phyloP scores from a whole-genome alignment of 2,888 invertebrate genomes.

The Anthrax anthrax region DNA sequence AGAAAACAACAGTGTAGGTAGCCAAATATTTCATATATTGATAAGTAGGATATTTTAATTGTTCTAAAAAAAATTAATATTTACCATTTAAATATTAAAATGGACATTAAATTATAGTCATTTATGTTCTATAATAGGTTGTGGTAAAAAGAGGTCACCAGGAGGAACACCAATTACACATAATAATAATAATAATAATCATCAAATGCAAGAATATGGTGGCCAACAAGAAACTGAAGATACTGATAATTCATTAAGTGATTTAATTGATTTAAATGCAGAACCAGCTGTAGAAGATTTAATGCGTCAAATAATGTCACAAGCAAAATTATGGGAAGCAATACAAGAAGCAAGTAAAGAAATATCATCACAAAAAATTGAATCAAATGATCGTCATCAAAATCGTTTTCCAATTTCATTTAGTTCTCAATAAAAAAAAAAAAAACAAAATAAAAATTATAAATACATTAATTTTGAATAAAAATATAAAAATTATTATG shows the following conservation, averaged over 20 bases:
- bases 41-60: not conserved
- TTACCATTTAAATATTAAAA: too few species aligned
- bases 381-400: not conserved
- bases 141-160: slow-evolving; percentile 58
- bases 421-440: slow-evolving; percentile 6
- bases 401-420: slow-evolving; percentile 8
- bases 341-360: slow-evolving; percentile 64
- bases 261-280: slow-evolving; percentile 51
- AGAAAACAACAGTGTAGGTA: too few species aligned
- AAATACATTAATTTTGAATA: too few species aligned
- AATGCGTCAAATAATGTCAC: slow-evolving; percentile 62
- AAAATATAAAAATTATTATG: too few species aligned
- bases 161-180: slow-evolving; percentile 15
- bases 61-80: too few species aligned
- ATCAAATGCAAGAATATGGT: slow-evolving; percentile 14
- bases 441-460: too few species aligned
- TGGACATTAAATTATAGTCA: too few species aligned
- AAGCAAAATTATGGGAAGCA: slow-evolving; percentile 65
- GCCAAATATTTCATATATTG: not conserved
- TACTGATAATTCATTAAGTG: slow-evolving; percentile 43
- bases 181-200: not conserved
- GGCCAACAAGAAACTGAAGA: slow-evolving; percentile 33
- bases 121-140: slow-evolving; percentile 40
- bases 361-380: slow-evolving; percentile 44
- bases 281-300: slow-evolving; percentile 59